Conservation (phyloP, 2,888 invertebrate species). For the Alloscopus bannaensis region DNA sequence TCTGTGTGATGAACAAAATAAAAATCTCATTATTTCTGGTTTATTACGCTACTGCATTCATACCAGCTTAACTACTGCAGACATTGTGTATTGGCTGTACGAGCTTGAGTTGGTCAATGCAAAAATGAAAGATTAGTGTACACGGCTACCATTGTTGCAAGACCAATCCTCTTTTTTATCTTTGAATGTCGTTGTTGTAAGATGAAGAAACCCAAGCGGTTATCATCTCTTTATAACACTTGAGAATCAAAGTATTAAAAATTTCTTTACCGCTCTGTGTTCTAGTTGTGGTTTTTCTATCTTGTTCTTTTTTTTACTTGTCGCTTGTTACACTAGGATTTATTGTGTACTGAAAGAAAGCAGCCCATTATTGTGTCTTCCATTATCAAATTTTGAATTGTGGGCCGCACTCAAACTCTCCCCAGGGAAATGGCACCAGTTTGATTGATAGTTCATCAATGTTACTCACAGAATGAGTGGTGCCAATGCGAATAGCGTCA, state of each 20-base stretch:
- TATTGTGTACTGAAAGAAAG: too few relatives aligned
- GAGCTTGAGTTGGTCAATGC: neutral
- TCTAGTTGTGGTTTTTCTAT: too few relatives aligned
- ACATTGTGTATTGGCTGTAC: neutral
- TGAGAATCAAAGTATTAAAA: neutral
- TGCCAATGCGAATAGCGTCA: neutral
- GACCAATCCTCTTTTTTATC: too few relatives aligned
- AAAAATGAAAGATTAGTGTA: neutral
- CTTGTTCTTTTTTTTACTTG: too few relatives aligned
- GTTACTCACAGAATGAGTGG: too few relatives aligned
- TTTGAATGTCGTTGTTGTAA: too few relatives aligned
- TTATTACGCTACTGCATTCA: slow-evolving; percentile 1
- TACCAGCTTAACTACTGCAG: neutral
- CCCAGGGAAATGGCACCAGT: neutral
- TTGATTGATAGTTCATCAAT: neutral
- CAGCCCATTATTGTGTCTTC: too few relatives aligned
- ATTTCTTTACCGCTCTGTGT: neutral
- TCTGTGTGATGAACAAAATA: neutral
- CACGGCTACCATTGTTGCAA: too few relatives aligned
- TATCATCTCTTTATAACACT: neutral
- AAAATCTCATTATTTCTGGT: slow-evolving; percentile 31
- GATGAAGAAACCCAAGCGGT: too few relatives aligned
- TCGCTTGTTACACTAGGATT: too few relatives aligned
- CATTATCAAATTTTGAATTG: too few relatives aligned
- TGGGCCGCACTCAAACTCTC: too few relatives aligned